These are phyloP conservation scores for Drosophila navojoa DNA, from an alignment of 1,140 invertebrate species.

Conservation along the genomic window DNA sequence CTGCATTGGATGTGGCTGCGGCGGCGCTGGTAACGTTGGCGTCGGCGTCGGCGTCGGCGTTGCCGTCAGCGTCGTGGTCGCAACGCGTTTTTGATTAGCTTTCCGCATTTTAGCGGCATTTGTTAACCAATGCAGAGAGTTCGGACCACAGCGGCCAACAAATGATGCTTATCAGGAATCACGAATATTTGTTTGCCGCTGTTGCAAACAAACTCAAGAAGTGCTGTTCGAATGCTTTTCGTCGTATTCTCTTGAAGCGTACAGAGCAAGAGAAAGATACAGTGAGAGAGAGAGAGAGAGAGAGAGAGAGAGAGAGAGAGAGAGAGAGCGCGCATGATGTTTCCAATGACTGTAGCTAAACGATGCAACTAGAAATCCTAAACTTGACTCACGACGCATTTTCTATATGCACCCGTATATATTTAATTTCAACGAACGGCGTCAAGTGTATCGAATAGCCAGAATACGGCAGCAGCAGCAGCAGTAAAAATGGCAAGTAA, in stretches of 20 bases:
- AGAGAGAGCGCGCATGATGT: background rate
- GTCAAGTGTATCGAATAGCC: constrained; percentile 78
- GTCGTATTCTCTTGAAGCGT: constrained; percentile 25
- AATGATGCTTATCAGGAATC: constrained; percentile 83
- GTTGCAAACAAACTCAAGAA: constrained; percentile 71
- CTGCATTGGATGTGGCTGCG: constrained; percentile 25
- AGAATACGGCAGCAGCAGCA: background rate
- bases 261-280: constrained; percentile 25
- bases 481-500: background rate
- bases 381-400: constrained; percentile 81
- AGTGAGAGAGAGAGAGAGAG: background rate
- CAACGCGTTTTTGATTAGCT: constrained; percentile 84
- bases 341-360: constrained; percentile 33
- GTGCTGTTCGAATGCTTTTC: constrained; percentile 64
- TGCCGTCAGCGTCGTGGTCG: constrained; percentile 32
- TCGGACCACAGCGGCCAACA: constrained; percentile 43
- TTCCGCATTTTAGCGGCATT: constrained; percentile 80
- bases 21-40: constrained; percentile 19
- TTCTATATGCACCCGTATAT: constrained; percentile 56
- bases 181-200: constrained; percentile 80
- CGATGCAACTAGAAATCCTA: constrained; percentile 65
- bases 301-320: background rate
- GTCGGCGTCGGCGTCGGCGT: constrained; percentile 32
- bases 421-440: constrained; percentile 64
- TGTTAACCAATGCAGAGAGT: constrained; percentile 36